phyloP scores from a whole-genome alignment of 2,888 invertebrate species.

The Nebria salina region DNA sequence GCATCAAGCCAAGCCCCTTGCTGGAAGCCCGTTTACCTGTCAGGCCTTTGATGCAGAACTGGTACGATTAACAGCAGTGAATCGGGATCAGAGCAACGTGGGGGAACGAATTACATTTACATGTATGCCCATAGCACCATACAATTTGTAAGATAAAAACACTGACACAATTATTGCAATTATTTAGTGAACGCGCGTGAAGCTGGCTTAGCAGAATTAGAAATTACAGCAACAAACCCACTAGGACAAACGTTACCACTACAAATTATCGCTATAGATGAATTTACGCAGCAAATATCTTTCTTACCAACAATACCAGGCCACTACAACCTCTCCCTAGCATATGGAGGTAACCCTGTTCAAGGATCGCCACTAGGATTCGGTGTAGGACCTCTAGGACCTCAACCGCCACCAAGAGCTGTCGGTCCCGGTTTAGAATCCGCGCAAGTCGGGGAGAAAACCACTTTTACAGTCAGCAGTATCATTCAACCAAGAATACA shows the following conservation, averaged over 20 bases:
- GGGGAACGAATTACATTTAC: conserved; percentile 85
- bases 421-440: conserved; percentile 75
- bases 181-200: conserved; percentile 79
- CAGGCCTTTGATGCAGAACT: conserved; percentile 90
- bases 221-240: conserved; percentile 88
- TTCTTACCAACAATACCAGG: conserved; percentile 88
- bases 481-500: conserved; percentile 73
- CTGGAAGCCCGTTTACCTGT: conserved; percentile 93
- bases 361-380: conserved; percentile 68
- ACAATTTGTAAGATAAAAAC: conserved; percentile 5
- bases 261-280: conserved; percentile 77
- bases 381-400: conserved; percentile 70
- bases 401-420: conserved; percentile 68
- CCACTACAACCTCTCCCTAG: conserved; percentile 72
- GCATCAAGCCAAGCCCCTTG: conserved; percentile 87
- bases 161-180: conserved; percentile 14
- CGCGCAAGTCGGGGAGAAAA: conserved; percentile 76
- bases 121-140: conserved; percentile 65
- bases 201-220: conserved; percentile 86
- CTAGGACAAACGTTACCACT: conserved; percentile 85
- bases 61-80: conserved; percentile 80
- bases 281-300: conserved; percentile 77
- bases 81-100: conserved; percentile 79
- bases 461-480: conserved; percentile 74
- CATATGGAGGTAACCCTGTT: conserved; percentile 73